These are phyloP conservation scores for Halyomorpha halys DNA, from an alignment of 1,140 invertebrate genomes.

Conservation along the genomic window DNA sequence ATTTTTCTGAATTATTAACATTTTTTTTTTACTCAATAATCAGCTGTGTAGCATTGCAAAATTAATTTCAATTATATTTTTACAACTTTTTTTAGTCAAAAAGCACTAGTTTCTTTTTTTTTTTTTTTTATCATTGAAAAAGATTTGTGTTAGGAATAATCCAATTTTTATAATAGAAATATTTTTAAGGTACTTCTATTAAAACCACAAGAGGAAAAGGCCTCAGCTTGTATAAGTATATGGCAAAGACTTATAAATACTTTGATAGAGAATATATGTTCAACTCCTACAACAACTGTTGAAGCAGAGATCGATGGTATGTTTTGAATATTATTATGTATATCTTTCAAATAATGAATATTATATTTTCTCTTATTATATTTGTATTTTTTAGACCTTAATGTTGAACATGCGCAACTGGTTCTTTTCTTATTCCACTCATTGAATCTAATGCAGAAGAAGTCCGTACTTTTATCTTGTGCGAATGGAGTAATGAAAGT, in stretches of 20 bases:
- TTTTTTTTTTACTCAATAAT: no score
- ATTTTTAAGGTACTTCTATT: slow-evolving; percentile 55
- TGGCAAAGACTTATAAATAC: slow-evolving; percentile 83
- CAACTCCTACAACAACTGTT: slow-evolving; percentile 39
- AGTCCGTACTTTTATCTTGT: slow-evolving; percentile 75
- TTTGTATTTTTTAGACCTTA: slow-evolving; percentile 59
- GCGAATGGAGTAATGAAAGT: slow-evolving; percentile 57
- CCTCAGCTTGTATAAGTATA: slow-evolving; percentile 76
- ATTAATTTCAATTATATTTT: no score
- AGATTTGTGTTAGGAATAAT: no score
- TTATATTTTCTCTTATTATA: neutral
- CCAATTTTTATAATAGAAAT: no score
- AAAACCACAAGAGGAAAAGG: slow-evolving; percentile 73
- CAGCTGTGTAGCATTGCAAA: no score
- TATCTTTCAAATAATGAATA: no score
- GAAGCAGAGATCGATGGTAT: slow-evolving; percentile 57
- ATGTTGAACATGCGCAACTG: slow-evolving; percentile 90
- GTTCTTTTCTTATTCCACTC: slow-evolving; percentile 90
- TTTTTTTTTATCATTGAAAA: no score
- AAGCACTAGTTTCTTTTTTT: no score
- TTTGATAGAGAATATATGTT: slow-evolving; percentile 67
- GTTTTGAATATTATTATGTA: slow-evolving; percentile 1
- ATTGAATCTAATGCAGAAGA: slow-evolving; percentile 91
- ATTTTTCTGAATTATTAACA: no score
- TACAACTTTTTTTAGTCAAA: no score